Base-by-base conservation (phyloP, 1,140 invertebrate genomes). In the Dryas iulia region DNA sequence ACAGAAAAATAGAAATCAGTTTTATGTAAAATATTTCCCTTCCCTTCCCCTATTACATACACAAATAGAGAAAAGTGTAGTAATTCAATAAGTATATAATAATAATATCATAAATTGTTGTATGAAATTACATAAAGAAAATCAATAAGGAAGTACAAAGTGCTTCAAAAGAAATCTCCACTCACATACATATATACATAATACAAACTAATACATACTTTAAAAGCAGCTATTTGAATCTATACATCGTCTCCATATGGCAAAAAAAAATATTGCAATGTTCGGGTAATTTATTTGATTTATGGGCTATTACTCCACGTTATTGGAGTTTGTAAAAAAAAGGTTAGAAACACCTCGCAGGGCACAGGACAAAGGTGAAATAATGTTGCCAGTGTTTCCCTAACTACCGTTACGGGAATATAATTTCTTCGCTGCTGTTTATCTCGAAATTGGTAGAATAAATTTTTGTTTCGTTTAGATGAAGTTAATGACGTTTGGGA, bases 281-380 rank as follows among this genome's bases (percentile, higher is more conserved):
- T 76, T 79, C 75, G 62, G 72, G 79, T 84, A 80, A 84, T 84
- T 82, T 79, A 65, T 66, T 72, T 81, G 80, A 82, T 82, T 81
- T 77, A 84, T 84, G 77, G 73, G 69, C 82, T 78, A 84, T 84
- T 84, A 84, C 71, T 61, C 33, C 62, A 33, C 71, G 77, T 79
- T 84, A 84, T 84, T 82, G 78, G 80, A 77, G 71, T 74, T 77
- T 71, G 60, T 72, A 71, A 75, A 76, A 79, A 79, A 75, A 69
- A 63, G 59, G 59, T 70, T 60, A 59, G 61, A 30, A 65, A 65
- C 61, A 65, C 56, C 68, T 64, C 68, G 12, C 28, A 70, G 62
- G 57, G 61, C 28, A 70, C 30, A 70, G 66, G 66, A 69, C 66
- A 63, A 69, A 69, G 66, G 66, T 69, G 54, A 62, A 54, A 61